Conservation (phyloP, 2,888 invertebrate species). For the Neoscelio sp. region DNA sequence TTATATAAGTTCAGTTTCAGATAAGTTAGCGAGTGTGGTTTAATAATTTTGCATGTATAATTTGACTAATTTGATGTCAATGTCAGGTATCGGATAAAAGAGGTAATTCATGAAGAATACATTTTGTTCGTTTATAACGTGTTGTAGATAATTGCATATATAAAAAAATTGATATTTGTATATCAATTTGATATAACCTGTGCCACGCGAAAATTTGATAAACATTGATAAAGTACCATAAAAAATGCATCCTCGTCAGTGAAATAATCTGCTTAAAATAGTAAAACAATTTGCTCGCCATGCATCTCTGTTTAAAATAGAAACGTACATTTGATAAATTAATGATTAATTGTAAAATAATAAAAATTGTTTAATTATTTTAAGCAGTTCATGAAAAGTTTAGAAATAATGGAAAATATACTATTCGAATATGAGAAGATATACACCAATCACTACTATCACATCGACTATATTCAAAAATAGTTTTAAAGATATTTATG, state of each 20-base stretch:
- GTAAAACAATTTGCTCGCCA: constrained; percentile 3
- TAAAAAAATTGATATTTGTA: too few species aligned
- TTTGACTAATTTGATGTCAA: constrained; percentile 50
- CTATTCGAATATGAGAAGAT: too few species aligned
- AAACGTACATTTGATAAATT: too few species aligned
- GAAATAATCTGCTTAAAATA: constrained; percentile 33
- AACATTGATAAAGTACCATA: constrained; percentile 13
- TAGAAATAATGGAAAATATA: not conserved
- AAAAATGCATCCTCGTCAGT: constrained; percentile 3
- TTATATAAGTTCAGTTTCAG: constrained; percentile 47
- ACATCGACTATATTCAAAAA: too few species aligned
- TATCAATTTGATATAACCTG: too few species aligned
- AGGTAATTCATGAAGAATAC: constrained; percentile 6
- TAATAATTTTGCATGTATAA: constrained; percentile 48
- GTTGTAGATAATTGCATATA: too few species aligned
- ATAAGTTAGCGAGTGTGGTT: constrained; percentile 51
- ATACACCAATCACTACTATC: too few species aligned
- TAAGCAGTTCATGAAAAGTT: not conserved
- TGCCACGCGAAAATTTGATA: constrained; percentile 1
- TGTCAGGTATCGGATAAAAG: constrained; percentile 29
- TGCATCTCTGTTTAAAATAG: too few species aligned
- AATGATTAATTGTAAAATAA: not conserved
- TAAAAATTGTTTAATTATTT: not conserved
- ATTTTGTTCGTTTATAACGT: constrained; percentile 18
- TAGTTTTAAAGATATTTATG: too few species aligned